Evolutionary conservation across 2,888 invertebrate genomes (phyloP).

Genomic region (Agrenia bidenticulata): DNA sequence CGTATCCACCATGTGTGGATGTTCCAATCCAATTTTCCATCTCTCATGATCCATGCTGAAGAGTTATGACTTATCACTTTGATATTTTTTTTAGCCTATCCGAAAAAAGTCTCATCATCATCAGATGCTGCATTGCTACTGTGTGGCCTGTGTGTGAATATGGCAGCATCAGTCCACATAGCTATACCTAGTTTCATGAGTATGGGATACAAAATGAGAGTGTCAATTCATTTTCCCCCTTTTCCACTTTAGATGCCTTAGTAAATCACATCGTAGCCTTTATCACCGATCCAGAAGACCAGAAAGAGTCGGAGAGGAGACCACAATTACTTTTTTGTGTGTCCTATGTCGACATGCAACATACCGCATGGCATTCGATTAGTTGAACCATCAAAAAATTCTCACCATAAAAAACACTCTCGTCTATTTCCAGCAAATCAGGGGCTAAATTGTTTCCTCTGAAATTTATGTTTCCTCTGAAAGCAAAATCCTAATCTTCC

Average conservation of each 20-base stretch:
- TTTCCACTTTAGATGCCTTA: not conserved
- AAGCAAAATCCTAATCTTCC: not conserved
- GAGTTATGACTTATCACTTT: too few relatives aligned
- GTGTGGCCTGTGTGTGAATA: too few relatives aligned
- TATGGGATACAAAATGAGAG: too few relatives aligned
- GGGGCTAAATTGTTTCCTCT: slow-evolving; percentile 3
- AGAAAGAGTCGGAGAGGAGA: not conserved
- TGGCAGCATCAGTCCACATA: too few relatives aligned
- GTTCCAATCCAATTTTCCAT: too few relatives aligned
- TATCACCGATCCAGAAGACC: not conserved
- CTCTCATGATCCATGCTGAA: too few relatives aligned
- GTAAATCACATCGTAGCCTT: not conserved
- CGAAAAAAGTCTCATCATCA: too few relatives aligned
- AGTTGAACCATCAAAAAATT: slow-evolving; percentile 9
- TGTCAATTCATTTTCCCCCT: not conserved
- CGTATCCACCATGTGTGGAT: too few relatives aligned
- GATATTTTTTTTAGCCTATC: too few relatives aligned
- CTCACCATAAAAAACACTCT: slow-evolving; percentile 10
- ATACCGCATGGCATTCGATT: slow-evolving; percentile 11
- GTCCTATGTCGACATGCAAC: slow-evolving; percentile 2
- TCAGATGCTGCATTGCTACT: too few relatives aligned
- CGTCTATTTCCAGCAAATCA: slow-evolving; percentile 2
- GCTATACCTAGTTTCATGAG: too few relatives aligned
- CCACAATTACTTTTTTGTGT: slow-evolving; percentile 4
- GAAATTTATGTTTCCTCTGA: slow-evolving; percentile 8